These are phyloP conservation scores for Desoria tigrina DNA, from an alignment of 2,888 invertebrate species.

Conservation along the genomic window DNA sequence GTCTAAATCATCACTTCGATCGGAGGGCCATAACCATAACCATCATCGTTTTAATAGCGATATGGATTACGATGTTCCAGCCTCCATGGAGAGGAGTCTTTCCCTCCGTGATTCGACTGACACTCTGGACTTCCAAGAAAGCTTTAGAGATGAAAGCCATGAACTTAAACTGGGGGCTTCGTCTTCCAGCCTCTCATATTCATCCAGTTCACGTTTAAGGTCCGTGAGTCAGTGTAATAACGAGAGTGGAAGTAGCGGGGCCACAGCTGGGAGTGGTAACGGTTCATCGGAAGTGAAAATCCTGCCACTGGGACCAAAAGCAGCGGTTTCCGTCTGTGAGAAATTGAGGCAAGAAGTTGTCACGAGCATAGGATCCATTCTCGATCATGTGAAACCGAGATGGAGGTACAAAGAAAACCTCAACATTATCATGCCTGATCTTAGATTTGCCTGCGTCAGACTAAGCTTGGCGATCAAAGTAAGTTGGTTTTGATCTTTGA, in stretches of 20 bases:
- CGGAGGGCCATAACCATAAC: not conserved
- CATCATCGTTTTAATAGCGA: not conserved
- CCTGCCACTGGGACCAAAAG: conserved; percentile 71
- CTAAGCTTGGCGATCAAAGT: conserved; percentile 51
- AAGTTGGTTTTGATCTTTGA: conserved; percentile 19
- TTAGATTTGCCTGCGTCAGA: conserved; percentile 44
- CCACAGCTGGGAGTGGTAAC: not conserved
- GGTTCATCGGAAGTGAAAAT: conserved; percentile 59
- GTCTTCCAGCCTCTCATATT: conserved; percentile 24
- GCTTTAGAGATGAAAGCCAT: conserved; percentile 42
- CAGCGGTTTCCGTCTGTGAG: conserved; percentile 74
- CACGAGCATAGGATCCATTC: conserved; percentile 73
- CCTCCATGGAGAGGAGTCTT: conserved; percentile 31
- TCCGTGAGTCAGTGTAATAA: not conserved
- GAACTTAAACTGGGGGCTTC: conserved; percentile 26
- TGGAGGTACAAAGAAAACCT: conserved; percentile 81
- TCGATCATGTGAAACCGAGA: conserved; percentile 71
- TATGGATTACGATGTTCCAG: conserved; percentile 38
- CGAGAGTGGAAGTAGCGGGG: not conserved
- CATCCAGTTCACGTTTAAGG: conserved; percentile 5
- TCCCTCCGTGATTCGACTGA: conserved; percentile 35
- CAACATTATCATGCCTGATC: conserved; percentile 61
- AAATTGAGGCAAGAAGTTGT: conserved; percentile 78
- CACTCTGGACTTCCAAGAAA: conserved; percentile 53
- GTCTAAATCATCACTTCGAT: not conserved